Evolutionary conservation across 2,113 vertebrate species (phyloP).

Genomic region (Burhinus oedicnemus): DNA sequence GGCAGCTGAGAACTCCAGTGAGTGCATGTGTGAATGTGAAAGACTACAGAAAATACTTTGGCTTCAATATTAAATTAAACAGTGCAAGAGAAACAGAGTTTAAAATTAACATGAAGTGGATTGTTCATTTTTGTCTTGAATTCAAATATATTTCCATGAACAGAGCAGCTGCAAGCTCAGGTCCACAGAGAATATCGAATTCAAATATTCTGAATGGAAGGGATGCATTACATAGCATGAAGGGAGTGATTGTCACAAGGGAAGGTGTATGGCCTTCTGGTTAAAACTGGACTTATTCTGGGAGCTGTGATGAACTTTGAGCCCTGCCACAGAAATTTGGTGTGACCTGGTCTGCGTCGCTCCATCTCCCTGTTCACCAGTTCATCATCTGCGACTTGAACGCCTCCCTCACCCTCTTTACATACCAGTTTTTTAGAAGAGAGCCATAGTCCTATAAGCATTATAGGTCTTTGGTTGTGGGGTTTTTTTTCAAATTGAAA

Average conservation of each 20-base stretch:
- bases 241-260: background rate
- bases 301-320: background rate
- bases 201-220: constrained; percentile 53
- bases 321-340: background rate
- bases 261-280: background rate
- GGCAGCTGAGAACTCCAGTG: background rate
- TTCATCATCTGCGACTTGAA: accelerated
- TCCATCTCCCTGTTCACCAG: background rate
- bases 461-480: background rate
- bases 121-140: constrained; percentile 23
- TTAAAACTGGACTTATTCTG: background rate
- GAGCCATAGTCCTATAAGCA: background rate
- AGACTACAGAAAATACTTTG: background rate
- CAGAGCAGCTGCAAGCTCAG: background rate
- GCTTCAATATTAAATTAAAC: background rate
- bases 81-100: background rate
- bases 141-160: background rate
- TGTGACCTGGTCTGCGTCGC: background rate
- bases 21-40: background rate
- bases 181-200: background rate
- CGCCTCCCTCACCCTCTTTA: background rate
- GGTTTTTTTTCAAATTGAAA: background rate
- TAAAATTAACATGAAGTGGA: background rate
- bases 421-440: background rate
- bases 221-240: background rate